These are phyloP conservation scores for Syngnathoides biaculeatus DNA, from an alignment of 2,113 vertebrate genomes.

Conservation along the genomic window DNA sequence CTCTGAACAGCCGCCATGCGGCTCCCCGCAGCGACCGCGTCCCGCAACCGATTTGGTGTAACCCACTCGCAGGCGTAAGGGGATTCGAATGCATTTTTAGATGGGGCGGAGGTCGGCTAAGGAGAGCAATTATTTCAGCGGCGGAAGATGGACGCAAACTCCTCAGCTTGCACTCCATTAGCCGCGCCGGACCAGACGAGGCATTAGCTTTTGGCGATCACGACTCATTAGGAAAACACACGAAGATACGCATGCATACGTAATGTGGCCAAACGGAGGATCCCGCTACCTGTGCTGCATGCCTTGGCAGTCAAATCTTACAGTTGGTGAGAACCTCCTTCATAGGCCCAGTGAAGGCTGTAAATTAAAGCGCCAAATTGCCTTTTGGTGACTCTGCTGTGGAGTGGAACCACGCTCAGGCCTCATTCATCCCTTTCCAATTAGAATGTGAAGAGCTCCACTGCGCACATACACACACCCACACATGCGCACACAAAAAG, in stretches of 20 bases:
- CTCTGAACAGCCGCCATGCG: constrained; percentile 62
- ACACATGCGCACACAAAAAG: constrained; percentile 32
- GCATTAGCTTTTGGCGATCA: constrained; percentile 24
- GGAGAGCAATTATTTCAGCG: too few species aligned
- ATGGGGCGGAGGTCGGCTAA: too few species aligned
- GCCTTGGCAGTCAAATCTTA: constrained; percentile 28
- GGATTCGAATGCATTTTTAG: background rate
- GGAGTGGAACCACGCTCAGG: background rate
- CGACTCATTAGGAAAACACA: constrained; percentile 28
- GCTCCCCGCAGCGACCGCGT: constrained; percentile 30
- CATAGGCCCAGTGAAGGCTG: constrained; percentile 27
- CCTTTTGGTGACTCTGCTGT: constrained; percentile 31
- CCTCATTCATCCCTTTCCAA: constrained; percentile 34
- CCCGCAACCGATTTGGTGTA: background rate
- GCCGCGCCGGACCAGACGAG: constrained; percentile 7
- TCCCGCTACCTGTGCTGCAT: constrained; percentile 20
- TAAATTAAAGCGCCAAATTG: constrained; percentile 47
- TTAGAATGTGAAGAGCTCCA: constrained; percentile 20
- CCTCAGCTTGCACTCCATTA: constrained; percentile 21
- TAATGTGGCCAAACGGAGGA: constrained; percentile 4
- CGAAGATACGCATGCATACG: background rate
- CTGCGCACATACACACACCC: constrained; percentile 3
- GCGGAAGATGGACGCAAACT: constrained; percentile 4
- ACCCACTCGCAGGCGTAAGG: background rate
- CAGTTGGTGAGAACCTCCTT: constrained; percentile 16